Conservation (phyloP, 53 echinoderm and acorn worm genomes). For the Temnopleurus reevesii region DNA sequence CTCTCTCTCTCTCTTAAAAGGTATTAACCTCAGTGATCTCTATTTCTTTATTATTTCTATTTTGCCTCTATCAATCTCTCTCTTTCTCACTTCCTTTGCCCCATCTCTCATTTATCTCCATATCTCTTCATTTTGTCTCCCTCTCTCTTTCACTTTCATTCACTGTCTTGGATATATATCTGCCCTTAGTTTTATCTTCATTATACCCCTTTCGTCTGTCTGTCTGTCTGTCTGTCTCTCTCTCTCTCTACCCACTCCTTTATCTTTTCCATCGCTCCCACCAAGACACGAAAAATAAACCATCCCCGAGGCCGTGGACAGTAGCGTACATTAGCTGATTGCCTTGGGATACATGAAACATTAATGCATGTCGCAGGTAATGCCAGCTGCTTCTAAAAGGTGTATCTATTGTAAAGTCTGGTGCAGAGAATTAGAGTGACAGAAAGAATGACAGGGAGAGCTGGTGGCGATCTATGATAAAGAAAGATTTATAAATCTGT, state of each 20-base stretch:
- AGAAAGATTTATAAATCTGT: not conserved
- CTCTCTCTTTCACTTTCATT: not conserved
- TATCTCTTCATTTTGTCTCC: not conserved
- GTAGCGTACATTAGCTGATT: not conserved
- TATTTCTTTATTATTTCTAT: no score
- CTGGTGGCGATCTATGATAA: not conserved
- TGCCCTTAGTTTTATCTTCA: no score
- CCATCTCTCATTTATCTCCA: no score
- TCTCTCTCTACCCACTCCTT: not conserved
- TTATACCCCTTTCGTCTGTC: not conserved
- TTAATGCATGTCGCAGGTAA: not conserved
- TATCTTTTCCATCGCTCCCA: not conserved
- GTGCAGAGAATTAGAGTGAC: not conserved
- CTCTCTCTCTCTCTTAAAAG: no score
- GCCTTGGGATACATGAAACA: not conserved
- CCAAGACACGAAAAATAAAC: not conserved
- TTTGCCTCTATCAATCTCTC: no score
- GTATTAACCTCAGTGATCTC: no score
- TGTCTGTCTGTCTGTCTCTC: not conserved
- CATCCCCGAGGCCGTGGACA: not conserved
- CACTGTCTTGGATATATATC: no score
- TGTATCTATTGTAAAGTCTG: not conserved
- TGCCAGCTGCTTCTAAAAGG: not conserved
- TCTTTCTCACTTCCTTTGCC: not conserved
- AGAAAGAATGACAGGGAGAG: not conserved